Evolutionary conservation across 2,797 vertebrate genomes (phyloP).

Genomic region (Sebastes vulpes): DNA sequence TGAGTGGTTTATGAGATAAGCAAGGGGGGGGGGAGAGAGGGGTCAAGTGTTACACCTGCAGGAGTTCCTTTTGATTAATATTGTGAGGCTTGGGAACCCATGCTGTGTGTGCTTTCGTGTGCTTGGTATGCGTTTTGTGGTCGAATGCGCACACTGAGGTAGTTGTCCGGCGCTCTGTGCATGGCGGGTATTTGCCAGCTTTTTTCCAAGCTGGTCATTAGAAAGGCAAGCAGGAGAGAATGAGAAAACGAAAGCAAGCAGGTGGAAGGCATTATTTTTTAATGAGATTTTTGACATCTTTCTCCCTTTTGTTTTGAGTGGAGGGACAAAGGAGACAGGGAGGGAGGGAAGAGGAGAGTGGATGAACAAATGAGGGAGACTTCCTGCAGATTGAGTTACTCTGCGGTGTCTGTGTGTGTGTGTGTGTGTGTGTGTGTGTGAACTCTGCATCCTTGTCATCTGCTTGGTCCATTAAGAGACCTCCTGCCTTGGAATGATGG

Average conservation of each 20-base stretch:
- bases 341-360: constrained; percentile 15
- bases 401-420: neutral
- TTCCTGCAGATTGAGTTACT: constrained; percentile 80
- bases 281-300: constrained; percentile 81
- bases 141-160: constrained; percentile 7
- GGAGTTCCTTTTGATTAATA: constrained; percentile 61
- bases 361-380: constrained; percentile 48
- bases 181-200: constrained; percentile 38
- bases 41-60: constrained; percentile 46
- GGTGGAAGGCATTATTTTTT: constrained; percentile 83
- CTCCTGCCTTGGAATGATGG: constrained; percentile 68
- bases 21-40: too few species aligned
- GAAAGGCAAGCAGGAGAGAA: constrained; percentile 67
- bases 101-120: constrained; percentile 19
- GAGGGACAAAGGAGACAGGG: constrained; percentile 48
- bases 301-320: constrained; percentile 67
- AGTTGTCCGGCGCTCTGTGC: constrained; percentile 18
- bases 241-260: constrained; percentile 65
- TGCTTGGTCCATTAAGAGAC: constrained; percentile 78
- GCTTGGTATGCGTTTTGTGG: neutral
- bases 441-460: constrained; percentile 82
- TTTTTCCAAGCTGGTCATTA: constrained; percentile 70
- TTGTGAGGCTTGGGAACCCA: constrained; percentile 19
- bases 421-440: constrained; percentile 23
- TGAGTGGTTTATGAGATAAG: constrained; percentile 58